These are phyloP conservation scores for Zelostemma sp. DNA, from an alignment of 1,140 invertebrate species.

Conservation along the genomic window DNA sequence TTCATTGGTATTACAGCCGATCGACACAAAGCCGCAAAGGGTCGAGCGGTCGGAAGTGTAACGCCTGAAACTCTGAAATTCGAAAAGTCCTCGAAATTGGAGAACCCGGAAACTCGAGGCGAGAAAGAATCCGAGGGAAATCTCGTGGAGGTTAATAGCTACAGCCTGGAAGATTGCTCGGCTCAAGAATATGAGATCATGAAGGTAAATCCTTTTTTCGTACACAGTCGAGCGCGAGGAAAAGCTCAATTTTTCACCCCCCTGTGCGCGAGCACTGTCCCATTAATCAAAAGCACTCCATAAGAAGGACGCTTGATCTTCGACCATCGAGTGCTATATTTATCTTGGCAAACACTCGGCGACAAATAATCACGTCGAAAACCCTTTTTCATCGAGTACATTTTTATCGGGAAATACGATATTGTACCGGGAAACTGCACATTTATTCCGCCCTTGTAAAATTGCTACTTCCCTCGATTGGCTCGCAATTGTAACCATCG, in stretches of 20 bases:
- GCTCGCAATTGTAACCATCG: too few relatives aligned
- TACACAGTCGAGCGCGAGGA: slow-evolving; percentile 2
- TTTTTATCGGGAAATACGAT: too few relatives aligned
- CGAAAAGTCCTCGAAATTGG: slow-evolving; percentile 20
- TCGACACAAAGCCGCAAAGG: slow-evolving; percentile 43
- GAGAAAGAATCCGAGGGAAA: slow-evolving; percentile 54
- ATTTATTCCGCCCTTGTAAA: too few relatives aligned
- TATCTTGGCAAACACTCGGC: neutral
- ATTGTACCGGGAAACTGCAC: too few relatives aligned
- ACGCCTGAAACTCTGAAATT: slow-evolving; percentile 28
- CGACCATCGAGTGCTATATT: neutral
- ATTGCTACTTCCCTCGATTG: too few relatives aligned
- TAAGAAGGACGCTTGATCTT: neutral
- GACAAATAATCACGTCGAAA: too few relatives aligned
- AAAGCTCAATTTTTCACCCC: slow-evolving; percentile 4
- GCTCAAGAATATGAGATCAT: slow-evolving; percentile 79
- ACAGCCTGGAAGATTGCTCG: slow-evolving; percentile 71
- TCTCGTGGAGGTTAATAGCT: slow-evolving; percentile 53
- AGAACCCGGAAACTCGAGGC: slow-evolving; percentile 43
- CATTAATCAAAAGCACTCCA: slow-evolving; percentile 4
- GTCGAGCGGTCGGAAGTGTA: slow-evolving; percentile 38
- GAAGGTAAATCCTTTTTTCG: slow-evolving; percentile 69
- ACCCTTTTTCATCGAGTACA: too few relatives aligned
- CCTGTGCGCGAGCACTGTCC: neutral
- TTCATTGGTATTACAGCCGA: slow-evolving; percentile 24